Evolutionary conservation across 2,113 vertebrate species (phyloP).

Genomic region (Corythaixoides concolor): DNA sequence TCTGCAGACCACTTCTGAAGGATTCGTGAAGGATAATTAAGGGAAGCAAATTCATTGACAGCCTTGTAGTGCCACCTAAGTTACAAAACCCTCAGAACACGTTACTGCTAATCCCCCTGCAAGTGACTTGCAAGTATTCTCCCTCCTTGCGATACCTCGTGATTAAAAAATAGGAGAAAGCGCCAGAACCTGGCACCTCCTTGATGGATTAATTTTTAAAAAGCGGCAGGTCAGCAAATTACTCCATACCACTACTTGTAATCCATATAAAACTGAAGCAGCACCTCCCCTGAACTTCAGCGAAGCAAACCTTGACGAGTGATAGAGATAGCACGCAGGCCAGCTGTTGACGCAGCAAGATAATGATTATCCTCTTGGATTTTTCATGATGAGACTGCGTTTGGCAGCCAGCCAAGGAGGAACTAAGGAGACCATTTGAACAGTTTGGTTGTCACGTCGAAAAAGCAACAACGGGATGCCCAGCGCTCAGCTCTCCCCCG

Average conservation of each 20-base stretch:
- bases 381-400: conserved; percentile 30
- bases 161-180: background rate
- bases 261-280: background rate
- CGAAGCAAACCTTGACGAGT: background rate
- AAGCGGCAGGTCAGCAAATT: background rate
- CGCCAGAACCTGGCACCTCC: background rate
- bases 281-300: background rate
- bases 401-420: conserved; percentile 17
- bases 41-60: background rate
- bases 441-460: background rate
- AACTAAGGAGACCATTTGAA: background rate
- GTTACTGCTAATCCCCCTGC: background rate
- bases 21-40: background rate
- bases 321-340: background rate
- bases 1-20: background rate
- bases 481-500: rapidly evolving
- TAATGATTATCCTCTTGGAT: conserved; percentile 44
- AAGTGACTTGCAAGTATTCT: background rate
- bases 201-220: background rate
- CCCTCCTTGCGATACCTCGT: background rate
- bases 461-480: background rate
- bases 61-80: background rate
- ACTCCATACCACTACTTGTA: background rate
- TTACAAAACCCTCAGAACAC: background rate
- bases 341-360: conserved; percentile 58